A percentile compares a stretch with the other conserved stretches of the same genome.
These are phyloP conservation scores for Bembecia ichneumoniformis DNA, from an alignment of 2,888 invertebrate genomes.

Conservation along the genomic window DNA sequence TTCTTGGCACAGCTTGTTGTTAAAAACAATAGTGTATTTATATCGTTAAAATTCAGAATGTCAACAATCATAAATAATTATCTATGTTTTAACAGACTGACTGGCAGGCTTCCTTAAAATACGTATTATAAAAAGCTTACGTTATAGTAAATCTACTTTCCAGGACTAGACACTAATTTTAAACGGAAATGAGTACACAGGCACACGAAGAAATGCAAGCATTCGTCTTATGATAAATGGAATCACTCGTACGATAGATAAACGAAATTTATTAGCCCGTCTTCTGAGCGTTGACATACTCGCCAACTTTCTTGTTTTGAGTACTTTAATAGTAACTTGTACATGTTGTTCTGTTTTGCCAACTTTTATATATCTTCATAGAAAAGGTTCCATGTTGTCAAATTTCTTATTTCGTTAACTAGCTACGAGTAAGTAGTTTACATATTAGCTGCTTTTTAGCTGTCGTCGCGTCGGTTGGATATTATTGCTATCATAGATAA, in stretches of 20 bases:
- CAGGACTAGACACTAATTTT: conserved; percentile 66
- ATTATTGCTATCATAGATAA: no score
- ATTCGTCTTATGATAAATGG: conserved; percentile 70
- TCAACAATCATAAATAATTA: background rate
- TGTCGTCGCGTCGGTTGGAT: no score
- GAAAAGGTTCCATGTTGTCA: no score
- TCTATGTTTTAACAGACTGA: conserved; percentile 10
- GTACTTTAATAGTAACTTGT: no score
- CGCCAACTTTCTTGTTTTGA: no score
- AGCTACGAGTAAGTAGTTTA: conserved; percentile 28
- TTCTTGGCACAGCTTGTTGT: conserved; percentile 50
- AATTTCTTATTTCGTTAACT: no score
- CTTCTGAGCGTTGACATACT: no score
- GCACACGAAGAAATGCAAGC: conserved; percentile 70
- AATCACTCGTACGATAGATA: conserved; percentile 39
- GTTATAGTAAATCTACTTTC: conserved; percentile 57
- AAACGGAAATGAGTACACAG: conserved; percentile 62
- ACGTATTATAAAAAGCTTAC: conserved; percentile 40
- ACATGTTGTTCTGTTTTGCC: no score
- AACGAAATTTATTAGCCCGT: no score
- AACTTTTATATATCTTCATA: no score
- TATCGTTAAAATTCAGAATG: background rate
- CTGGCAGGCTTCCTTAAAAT: conserved; percentile 45
- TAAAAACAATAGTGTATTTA: conserved; percentile 26
- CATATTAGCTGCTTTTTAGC: no score